Percentiles rank a stretch among this genome's conserved stretches.
Conservation (phyloP, 64 coral and sea anemone genomes). For the Montipora efflorescens region DNA sequence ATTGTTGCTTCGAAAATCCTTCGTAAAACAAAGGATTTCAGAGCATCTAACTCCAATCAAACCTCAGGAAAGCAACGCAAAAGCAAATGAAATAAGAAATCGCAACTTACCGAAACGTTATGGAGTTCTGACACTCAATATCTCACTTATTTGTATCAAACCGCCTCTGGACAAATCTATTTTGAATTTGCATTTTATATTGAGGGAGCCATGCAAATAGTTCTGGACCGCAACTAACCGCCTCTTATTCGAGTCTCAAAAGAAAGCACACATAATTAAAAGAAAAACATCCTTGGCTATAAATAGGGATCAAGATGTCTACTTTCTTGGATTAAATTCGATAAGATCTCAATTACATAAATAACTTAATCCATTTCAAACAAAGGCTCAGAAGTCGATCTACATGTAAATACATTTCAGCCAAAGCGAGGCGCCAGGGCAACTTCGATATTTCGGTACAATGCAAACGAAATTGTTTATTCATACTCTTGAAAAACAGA, state of each 20-base stretch:
- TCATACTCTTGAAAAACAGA: not conserved
- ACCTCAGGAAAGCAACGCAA: not conserved
- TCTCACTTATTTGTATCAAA: not conserved
- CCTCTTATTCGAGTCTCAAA: not conserved
- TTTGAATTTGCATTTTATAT: not conserved
- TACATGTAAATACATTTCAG: not conserved
- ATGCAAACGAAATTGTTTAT: conserved; percentile 12
- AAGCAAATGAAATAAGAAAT: not conserved
- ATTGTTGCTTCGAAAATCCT: not conserved
- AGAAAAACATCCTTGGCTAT: not conserved
- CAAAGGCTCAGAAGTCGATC: not conserved
- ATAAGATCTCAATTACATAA: conserved; percentile 18
- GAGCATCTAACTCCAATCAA: not conserved
- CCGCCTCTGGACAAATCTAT: not conserved
- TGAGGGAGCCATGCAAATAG: too few species aligned
- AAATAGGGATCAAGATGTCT: conserved; percentile 1
- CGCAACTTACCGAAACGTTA: not conserved
- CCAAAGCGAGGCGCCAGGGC: not conserved
- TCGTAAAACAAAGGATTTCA: not conserved
- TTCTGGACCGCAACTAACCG: too few species aligned
- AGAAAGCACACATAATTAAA: not conserved
- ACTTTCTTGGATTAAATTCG: not conserved
- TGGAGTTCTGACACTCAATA: not conserved
- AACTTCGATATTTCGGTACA: not conserved
- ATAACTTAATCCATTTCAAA: not conserved